Percentiles rank a stretch among this genome's conserved stretches.
Conservation (phyloP, 2,888 invertebrate species). For the Leuctra nigra region DNA sequence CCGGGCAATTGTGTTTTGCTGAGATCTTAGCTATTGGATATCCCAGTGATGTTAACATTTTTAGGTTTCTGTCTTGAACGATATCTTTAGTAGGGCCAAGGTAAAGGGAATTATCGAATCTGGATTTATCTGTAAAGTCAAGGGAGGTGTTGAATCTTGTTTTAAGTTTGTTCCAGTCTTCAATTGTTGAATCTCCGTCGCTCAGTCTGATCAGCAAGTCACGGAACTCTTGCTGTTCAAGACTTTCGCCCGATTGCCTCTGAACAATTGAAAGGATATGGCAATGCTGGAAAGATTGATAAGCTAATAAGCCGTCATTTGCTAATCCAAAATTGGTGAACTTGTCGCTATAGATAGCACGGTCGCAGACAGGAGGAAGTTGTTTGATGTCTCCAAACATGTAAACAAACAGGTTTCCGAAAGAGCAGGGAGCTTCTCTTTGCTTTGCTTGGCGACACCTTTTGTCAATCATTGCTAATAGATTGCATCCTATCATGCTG, state of each 20-base stretch:
- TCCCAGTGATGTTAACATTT: not conserved
- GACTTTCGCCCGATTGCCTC: not conserved
- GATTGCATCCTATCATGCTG: not conserved
- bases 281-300: not conserved
- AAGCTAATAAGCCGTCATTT: not conserved
- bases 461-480: not conserved
- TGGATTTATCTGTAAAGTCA: not conserved
- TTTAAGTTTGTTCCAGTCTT: not conserved
- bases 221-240: not conserved
- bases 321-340: not conserved
- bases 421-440: not conserved
- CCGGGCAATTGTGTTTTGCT: not conserved
- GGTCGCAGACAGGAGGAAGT: constrained; percentile 9
- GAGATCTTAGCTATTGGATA: not conserved
- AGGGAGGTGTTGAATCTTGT: not conserved
- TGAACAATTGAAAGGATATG: not conserved
- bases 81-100: not conserved
- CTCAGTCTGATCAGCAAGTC: not conserved
- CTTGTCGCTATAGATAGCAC: not conserved
- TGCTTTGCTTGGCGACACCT: constrained; percentile 5
- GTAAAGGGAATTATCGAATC: not conserved
- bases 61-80: not conserved
- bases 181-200: not conserved
- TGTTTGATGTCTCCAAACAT: not conserved
- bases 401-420: constrained; percentile 1